These are phyloP conservation scores for Atta cephalotes DNA, from an alignment of 1,140 invertebrate species.

Conservation along the genomic window DNA sequence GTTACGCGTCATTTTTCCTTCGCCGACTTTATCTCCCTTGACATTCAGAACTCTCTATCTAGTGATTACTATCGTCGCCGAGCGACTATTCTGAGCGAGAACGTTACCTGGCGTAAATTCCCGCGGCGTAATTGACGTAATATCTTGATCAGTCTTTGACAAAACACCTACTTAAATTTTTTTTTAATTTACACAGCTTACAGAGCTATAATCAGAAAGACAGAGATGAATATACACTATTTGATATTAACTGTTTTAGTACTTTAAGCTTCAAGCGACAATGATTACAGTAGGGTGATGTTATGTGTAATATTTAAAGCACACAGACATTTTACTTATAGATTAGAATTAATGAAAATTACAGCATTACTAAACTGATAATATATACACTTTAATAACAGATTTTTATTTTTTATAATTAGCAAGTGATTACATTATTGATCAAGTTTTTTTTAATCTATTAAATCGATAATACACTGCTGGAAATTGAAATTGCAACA, in stretches of 20 bases:
- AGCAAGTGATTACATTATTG: background rate
- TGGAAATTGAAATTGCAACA: too few relatives aligned
- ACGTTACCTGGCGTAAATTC: background rate
- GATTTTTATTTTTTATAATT: background rate
- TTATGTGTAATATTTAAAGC: background rate
- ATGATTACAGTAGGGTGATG: background rate
- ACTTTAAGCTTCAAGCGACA: background rate
- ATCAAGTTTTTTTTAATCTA: too few relatives aligned
- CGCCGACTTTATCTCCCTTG: conserved; percentile 27
- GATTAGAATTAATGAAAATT: background rate
- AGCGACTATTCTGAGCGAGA: background rate
- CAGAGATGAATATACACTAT: background rate
- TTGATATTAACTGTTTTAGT: background rate
- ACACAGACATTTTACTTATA: background rate
- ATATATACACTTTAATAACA: background rate
- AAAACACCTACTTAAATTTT: background rate
- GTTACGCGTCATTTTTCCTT: conserved; percentile 22
- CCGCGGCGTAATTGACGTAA: background rate
- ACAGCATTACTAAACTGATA: background rate
- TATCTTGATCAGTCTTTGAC: conserved; percentile 9
- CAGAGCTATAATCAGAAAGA: background rate
- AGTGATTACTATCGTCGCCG: background rate
- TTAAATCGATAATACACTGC: too few relatives aligned
- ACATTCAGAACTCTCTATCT: conserved; percentile 36
- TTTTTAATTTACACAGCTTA: background rate